Percentiles rank a stretch among this genome's conserved stretches.
Evolutionary conservation across 1,140 invertebrate species (phyloP).

Genomic region (Rhynchophorus ferrugineus): DNA sequence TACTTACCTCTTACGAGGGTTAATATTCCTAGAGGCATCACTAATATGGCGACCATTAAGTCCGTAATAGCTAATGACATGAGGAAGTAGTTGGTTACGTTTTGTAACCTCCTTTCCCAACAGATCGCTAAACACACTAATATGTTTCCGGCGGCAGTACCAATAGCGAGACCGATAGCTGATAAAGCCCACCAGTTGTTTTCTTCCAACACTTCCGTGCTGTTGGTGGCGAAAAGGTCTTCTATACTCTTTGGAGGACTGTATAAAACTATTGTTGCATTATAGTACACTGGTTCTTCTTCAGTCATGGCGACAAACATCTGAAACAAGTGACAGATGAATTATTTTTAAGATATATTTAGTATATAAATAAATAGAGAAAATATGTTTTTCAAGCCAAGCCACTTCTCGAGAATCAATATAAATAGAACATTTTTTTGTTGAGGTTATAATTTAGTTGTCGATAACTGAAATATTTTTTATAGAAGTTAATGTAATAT

Average conservation of each 20-base stretch:
- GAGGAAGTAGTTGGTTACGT: constrained; percentile 95
- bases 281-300: constrained; percentile 10
- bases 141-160: constrained; percentile 87
- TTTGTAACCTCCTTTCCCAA: constrained; percentile 80
- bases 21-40: constrained; percentile 83
- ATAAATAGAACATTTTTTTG: too few species aligned
- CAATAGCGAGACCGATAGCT: constrained; percentile 70
- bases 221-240: background rate
- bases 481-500: too few species aligned
- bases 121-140: constrained; percentile 88
- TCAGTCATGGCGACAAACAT: background rate
- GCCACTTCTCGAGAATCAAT: too few species aligned
- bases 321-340: too few species aligned
- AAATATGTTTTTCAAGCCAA: too few species aligned
- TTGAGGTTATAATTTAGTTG: too few species aligned
- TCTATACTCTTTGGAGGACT: background rate
- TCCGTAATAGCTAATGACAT: constrained; percentile 94
- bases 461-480: too few species aligned
- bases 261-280: constrained; percentile 6
- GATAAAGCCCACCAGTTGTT: constrained; percentile 70
- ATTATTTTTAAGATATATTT: too few species aligned
- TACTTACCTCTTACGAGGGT: constrained; percentile 68
- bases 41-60: constrained; percentile 83
- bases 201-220: background rate
- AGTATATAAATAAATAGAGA: too few species aligned